phyloP scores from a whole-genome alignment of 2,797 vertebrate genomes.

The Aythya fuligula region DNA sequence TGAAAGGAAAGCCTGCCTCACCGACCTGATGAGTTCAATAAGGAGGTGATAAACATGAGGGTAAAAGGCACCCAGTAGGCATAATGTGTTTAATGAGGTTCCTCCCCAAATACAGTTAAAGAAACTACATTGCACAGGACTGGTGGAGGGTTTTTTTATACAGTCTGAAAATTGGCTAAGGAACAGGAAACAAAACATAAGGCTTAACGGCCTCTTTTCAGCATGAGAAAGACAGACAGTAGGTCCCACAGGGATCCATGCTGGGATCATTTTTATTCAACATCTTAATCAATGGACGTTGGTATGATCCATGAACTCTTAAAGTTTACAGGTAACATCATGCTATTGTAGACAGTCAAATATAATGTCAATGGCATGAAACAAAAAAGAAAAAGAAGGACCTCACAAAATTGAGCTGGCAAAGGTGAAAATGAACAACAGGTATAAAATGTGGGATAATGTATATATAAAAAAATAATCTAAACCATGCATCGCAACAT shows the following conservation, averaged over 20 bases:
- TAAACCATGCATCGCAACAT: background rate
- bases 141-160: background rate
- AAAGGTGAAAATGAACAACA: background rate
- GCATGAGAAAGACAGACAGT: background rate
- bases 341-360: background rate
- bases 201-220: background rate
- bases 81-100: background rate
- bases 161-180: background rate
- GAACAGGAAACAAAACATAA: background rate
- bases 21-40: background rate
- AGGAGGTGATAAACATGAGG: background rate
- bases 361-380: background rate
- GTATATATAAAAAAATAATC: background rate
- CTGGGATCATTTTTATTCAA: background rate
- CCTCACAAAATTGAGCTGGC: background rate
- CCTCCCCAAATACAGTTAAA: background rate
- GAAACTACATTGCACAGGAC: background rate
- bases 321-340: background rate
- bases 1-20: background rate
- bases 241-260: background rate
- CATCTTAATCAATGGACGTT: background rate
- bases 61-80: background rate
- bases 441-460: background rate
- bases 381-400: background rate
- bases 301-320: background rate